These are phyloP conservation scores for Delia radicum DNA, from an alignment of 1,140 invertebrate genomes.

Conservation along the genomic window DNA sequence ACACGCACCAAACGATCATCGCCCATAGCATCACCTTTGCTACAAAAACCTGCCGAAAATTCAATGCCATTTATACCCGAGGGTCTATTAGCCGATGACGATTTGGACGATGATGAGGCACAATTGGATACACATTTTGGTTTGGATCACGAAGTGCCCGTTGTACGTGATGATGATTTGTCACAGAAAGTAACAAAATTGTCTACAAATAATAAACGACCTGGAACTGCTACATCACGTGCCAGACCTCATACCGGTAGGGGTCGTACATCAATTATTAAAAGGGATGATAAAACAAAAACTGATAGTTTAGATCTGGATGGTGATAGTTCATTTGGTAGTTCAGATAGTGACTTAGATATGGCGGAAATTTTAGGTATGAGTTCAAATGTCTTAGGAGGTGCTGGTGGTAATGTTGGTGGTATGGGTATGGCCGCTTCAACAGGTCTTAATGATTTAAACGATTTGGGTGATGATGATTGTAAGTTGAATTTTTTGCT, in stretches of 20 bases:
- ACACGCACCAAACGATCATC: slow-evolving; percentile 41
- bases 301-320: slow-evolving; percentile 28
- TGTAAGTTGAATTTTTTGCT: slow-evolving; percentile 47
- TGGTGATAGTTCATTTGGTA: slow-evolving; percentile 43
- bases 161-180: slow-evolving; percentile 50
- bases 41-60: slow-evolving; percentile 44
- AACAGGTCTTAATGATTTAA: neutral
- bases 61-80: slow-evolving; percentile 52
- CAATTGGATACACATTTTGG: slow-evolving; percentile 35
- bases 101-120: slow-evolving; percentile 41
- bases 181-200: too few species aligned
- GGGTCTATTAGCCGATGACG: slow-evolving; percentile 41
- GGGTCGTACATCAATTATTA: slow-evolving; percentile 32
- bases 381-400: slow-evolving; percentile 29
- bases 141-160: slow-evolving; percentile 44
- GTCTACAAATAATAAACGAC: slow-evolving; percentile 32
- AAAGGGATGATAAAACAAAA: neutral
- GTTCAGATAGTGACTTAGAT: slow-evolving; percentile 51
- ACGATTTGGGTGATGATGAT: slow-evolving; percentile 15
- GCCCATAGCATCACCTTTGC: slow-evolving; percentile 41
- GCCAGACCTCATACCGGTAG: slow-evolving; percentile 49
- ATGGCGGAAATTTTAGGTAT: slow-evolving; percentile 47
- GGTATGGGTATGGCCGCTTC: too few species aligned
- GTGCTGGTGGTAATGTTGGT: neutral
- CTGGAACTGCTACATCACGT: slow-evolving; percentile 43